phyloP scores from a whole-genome alignment of 2,113 vertebrate genomes.

The Furnarius figulus region DNA sequence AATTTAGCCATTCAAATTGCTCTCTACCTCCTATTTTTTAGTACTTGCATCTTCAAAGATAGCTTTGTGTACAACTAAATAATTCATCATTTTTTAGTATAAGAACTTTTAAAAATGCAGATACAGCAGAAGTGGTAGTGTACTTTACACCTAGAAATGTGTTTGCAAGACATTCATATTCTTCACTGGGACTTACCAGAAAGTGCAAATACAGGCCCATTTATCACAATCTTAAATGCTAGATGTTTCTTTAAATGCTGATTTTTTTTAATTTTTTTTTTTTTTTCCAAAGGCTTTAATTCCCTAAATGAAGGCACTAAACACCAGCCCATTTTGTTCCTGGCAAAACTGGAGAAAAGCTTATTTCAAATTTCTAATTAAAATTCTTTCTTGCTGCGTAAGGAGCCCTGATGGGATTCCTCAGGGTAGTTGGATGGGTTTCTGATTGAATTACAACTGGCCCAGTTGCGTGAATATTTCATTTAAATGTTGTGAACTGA shows the following conservation, averaged over 20 bases:
- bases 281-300: not conserved
- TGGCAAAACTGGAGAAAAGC: conserved; percentile 12
- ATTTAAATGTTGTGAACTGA: conserved; percentile 44
- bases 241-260: conserved; percentile 16
- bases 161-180: not conserved
- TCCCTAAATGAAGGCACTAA: conserved; percentile 18
- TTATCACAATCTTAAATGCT: not conserved
- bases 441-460: conserved; percentile 38
- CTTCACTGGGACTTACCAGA: not conserved
- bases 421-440: conserved; percentile 31
- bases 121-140: not conserved
- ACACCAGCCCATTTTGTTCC: conserved; percentile 25
- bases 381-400: conserved; percentile 19
- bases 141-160: not conserved
- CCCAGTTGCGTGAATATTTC: conserved; percentile 23
- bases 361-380: conserved; percentile 51
- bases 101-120: not conserved
- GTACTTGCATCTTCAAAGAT: not conserved
- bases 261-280: not conserved
- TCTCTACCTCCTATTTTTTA: not conserved
- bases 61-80: not conserved
- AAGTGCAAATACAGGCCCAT: not conserved
- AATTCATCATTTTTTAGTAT: not conserved
- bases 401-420: conserved; percentile 49
- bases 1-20: not conserved